A percentile compares a stretch with the other conserved stretches of the same genome.
phyloP scores from a whole-genome alignment of 1,140 invertebrate species.

The Drosophila ficusphila region DNA sequence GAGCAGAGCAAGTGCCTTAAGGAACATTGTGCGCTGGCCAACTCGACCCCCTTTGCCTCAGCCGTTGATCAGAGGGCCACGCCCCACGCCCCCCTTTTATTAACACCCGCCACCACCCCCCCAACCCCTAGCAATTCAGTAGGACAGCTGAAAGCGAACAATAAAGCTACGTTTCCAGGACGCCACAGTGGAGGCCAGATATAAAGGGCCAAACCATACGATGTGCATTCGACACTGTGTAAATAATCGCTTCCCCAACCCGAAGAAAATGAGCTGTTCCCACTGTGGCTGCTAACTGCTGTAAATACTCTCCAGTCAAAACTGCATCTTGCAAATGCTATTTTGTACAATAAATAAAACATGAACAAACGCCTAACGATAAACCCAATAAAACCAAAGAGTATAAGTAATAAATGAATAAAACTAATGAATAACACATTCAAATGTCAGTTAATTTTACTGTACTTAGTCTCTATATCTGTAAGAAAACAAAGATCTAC shows the following conservation, averaged over 20 bases:
- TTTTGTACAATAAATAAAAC: conserved; percentile 48
- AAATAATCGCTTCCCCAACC: conserved; percentile 14
- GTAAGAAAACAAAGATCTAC: conserved; percentile 5
- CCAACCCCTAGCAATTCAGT: conserved; percentile 30
- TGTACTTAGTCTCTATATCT: conserved; percentile 32
- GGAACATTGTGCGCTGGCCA: conserved; percentile 47
- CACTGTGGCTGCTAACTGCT: conserved; percentile 20
- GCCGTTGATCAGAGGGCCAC: background rate
- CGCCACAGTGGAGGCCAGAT: conserved; percentile 14
- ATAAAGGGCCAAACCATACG: background rate
- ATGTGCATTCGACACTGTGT: conserved; percentile 16
- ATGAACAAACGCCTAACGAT: conserved; percentile 11
- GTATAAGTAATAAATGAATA: conserved; percentile 1
- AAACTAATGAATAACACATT: conserved; percentile 11
- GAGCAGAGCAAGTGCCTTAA: conserved; percentile 70
- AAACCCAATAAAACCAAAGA: conserved; percentile 5
- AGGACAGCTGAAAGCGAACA: conserved; percentile 12
- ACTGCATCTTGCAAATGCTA: conserved; percentile 24
- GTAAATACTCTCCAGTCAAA: conserved; percentile 16
- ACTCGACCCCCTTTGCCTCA: conserved; percentile 2
- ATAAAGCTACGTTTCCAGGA: conserved; percentile 18
- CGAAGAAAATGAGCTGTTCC: background rate
- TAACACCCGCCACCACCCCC: background rate
- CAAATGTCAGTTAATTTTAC: conserved; percentile 36
- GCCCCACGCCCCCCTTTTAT: background rate